Evolutionary conservation across 2,113 vertebrate species (phyloP).

Genomic region (Balaenoptera acutorostrata): DNA sequence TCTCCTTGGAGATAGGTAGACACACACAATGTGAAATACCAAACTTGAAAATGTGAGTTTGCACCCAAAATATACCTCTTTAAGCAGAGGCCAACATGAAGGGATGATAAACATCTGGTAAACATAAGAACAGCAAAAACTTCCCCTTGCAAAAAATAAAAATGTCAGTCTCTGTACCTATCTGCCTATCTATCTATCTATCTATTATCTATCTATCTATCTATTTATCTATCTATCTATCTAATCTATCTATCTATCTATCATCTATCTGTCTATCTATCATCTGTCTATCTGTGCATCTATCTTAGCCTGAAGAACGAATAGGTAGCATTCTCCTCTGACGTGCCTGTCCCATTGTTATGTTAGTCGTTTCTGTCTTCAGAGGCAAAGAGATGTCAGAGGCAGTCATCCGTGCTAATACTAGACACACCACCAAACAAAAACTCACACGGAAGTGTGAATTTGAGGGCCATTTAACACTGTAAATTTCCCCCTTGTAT

Average conservation of each 20-base stretch:
- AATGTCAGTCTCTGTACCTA: not conserved
- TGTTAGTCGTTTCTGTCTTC: constrained; percentile 29
- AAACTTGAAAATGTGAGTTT: not conserved
- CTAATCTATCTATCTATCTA: not conserved
- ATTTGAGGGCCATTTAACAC: constrained; percentile 72
- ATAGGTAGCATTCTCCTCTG: not conserved
- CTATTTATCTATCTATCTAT: no score
- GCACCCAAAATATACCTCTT: not conserved
- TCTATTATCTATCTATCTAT: not conserved
- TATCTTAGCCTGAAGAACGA: not conserved
- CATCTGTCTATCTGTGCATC: not conserved
- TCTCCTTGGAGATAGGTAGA: not conserved
- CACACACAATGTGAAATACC: not conserved
- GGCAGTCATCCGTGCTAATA: constrained; percentile 30
- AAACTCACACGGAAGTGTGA: constrained; percentile 58
- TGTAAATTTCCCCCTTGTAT: constrained; percentile 75
- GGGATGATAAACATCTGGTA: not conserved
- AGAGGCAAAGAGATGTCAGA: constrained; percentile 34
- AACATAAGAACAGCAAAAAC: not conserved
- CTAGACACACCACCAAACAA: constrained; percentile 72
- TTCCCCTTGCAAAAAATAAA: not conserved
- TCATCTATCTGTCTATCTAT: rapidly evolving
- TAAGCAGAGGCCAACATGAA: not conserved
- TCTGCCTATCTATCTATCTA: not conserved
- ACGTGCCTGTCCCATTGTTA: not conserved